Evolutionary conservation across 2,888 invertebrate species (phyloP).

Genomic region (Scelioninae gen. 1): DNA sequence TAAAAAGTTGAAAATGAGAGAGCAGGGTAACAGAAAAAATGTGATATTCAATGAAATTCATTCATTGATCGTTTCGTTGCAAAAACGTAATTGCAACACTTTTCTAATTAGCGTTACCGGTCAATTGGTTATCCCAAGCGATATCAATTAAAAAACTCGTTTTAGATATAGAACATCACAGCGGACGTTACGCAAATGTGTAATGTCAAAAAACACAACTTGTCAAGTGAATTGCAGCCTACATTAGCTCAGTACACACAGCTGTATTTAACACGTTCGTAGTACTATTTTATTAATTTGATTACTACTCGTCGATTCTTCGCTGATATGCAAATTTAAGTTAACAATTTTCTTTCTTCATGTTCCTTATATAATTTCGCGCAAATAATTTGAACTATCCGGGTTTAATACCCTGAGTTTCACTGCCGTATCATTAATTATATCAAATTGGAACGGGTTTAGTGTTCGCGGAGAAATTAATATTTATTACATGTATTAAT

Average conservation of each 20-base stretch:
- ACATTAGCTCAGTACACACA: slow-evolving; percentile 37
- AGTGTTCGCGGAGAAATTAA: slow-evolving; percentile 26
- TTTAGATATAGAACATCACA: slow-evolving; percentile 30
- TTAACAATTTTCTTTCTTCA: slow-evolving; percentile 24
- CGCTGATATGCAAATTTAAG: slow-evolving; percentile 6
- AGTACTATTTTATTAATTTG: slow-evolving; percentile 3
- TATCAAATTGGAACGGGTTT: slow-evolving; percentile 19
- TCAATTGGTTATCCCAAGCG: neutral
- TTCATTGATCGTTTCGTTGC: neutral
- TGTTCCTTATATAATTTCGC: slow-evolving; percentile 33
- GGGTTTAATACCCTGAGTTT: slow-evolving; percentile 51
- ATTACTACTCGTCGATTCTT: slow-evolving; percentile 5
- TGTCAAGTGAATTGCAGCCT: slow-evolving; percentile 19
- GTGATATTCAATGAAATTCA: neutral
- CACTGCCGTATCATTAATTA: slow-evolving; percentile 50
- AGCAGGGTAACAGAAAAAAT: neutral
- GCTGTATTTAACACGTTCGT: slow-evolving; percentile 24
- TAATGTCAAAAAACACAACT: slow-evolving; percentile 30
- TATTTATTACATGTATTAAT: slow-evolving; percentile 24
- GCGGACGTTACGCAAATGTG: slow-evolving; percentile 44
- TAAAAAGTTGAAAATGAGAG: neutral
- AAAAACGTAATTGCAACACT: slow-evolving; percentile 18
- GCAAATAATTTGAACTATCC: slow-evolving; percentile 40
- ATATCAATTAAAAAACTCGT: slow-evolving; percentile 32
- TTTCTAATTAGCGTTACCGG: slow-evolving; percentile 18